These are phyloP conservation scores for Drosophila limbata DNA, from an alignment of 2,888 invertebrate species.

Conservation along the genomic window DNA sequence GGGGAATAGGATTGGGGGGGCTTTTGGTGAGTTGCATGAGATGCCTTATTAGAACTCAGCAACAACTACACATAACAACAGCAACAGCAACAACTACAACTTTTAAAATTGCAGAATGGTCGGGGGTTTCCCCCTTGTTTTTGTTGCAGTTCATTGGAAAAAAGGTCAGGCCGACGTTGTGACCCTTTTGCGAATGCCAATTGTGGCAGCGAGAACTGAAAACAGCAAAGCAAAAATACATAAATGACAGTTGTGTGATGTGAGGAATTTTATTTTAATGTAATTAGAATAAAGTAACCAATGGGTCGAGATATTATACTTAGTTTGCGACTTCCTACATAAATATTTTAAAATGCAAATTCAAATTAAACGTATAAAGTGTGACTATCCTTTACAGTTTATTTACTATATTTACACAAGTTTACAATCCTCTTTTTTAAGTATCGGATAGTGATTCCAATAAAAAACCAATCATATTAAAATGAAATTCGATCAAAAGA, in stretches of 20 bases:
- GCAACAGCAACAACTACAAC: conserved; percentile 3
- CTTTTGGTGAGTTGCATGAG: conserved; percentile 20
- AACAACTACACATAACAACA: conserved; percentile 10
- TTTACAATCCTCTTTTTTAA: too few species aligned
- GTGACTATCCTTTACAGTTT: neutral
- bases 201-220: conserved; percentile 21
- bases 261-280: conserved; percentile 15
- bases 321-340: neutral
- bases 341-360: neutral
- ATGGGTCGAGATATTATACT: neutral
- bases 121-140: conserved; percentile 20
- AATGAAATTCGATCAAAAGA: too few species aligned
- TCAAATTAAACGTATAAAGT: neutral
- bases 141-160: conserved; percentile 58
- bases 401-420: too few species aligned
- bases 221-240: conserved; percentile 5
- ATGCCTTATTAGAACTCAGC: conserved; percentile 53
- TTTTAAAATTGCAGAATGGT: conserved; percentile 33
- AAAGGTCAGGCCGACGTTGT: conserved; percentile 67
- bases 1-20: neutral
- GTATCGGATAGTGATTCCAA: too few species aligned
- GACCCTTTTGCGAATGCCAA: conserved; percentile 57
- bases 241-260: conserved; percentile 20
- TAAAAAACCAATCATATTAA: too few species aligned
- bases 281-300: conserved; percentile 1